phyloP scores from a whole-genome alignment of 2,113 vertebrate genomes.

The Lutjanus erythropterus region DNA sequence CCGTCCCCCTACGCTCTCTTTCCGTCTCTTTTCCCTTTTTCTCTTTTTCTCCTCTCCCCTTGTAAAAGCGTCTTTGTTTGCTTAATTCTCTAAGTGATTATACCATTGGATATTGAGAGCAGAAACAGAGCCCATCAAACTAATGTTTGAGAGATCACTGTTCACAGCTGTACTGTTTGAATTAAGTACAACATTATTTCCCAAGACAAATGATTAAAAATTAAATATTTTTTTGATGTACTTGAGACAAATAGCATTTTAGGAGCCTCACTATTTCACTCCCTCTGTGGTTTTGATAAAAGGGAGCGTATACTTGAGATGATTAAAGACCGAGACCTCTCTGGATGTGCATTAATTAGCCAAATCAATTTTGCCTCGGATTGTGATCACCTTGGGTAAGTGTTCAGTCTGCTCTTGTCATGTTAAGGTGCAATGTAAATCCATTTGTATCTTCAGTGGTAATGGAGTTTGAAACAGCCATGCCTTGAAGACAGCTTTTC shows the following conservation, averaged over 20 bases:
- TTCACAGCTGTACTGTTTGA: constrained; percentile 61
- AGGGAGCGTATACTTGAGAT: constrained; percentile 62
- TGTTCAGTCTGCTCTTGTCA: constrained; percentile 53
- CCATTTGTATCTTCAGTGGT: constrained; percentile 48
- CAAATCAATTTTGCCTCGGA: constrained; percentile 47
- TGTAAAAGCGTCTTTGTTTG: constrained; percentile 46
- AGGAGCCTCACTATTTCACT: constrained; percentile 40
- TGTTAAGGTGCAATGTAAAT: constrained; percentile 58
- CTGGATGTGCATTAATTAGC: constrained; percentile 69
- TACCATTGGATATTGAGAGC: constrained; percentile 23
- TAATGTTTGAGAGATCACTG: constrained; percentile 55
- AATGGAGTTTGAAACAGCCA: constrained; percentile 45
- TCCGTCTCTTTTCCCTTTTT: not conserved
- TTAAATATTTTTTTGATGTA: constrained; percentile 57
- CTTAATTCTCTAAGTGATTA: constrained; percentile 54
- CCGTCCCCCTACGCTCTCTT: not conserved
- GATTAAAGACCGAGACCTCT: constrained; percentile 69
- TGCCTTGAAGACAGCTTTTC: constrained; percentile 47
- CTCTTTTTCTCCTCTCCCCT: constrained; percentile 7
- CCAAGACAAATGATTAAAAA: constrained; percentile 74
- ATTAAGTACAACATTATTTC: constrained; percentile 62
- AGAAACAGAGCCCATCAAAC: constrained; percentile 41
- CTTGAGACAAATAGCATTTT: constrained; percentile 75
- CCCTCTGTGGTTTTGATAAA: constrained; percentile 73
- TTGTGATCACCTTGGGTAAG: constrained; percentile 52